These are phyloP conservation scores for Pterocles orientalis DNA, from an alignment of 2,113 vertebrate genomes.

Conservation along the genomic window DNA sequence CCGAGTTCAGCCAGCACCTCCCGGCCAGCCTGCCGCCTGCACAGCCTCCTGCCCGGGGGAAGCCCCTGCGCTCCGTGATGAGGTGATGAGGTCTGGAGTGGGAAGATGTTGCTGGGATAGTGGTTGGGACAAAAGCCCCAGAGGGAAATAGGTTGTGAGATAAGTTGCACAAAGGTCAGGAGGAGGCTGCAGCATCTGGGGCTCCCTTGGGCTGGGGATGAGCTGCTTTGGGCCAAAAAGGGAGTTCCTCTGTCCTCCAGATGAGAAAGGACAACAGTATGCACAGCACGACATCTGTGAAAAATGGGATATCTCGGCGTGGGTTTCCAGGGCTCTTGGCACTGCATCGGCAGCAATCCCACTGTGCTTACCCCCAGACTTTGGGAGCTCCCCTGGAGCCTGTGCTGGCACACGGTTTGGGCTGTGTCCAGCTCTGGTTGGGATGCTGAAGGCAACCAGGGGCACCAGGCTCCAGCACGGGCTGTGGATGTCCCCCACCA, in stretches of 20 bases:
- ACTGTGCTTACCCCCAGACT: not conserved
- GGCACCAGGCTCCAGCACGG: not conserved
- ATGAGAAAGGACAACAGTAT: not conserved
- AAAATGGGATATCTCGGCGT: fast-evolving
- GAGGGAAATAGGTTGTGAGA: not conserved
- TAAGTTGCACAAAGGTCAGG: not conserved
- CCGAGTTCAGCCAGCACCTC: not conserved
- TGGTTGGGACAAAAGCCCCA: not conserved
- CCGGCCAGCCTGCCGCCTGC: not conserved
- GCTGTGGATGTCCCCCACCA: not conserved
- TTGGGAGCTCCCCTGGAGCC: not conserved
- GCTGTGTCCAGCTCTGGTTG: not conserved
- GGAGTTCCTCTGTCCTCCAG: not conserved
- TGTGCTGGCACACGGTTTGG: fast-evolving
- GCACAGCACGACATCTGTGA: not conserved
- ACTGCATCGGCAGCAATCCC: not conserved
- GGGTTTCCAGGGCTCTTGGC: not conserved
- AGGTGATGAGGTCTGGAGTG: not conserved
- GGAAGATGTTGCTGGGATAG: not conserved
- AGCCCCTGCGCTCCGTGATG: not conserved
- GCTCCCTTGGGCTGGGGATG: conserved; percentile 2
- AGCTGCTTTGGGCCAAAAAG: not conserved
- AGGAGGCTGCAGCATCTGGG: not conserved
- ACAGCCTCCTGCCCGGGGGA: not conserved
- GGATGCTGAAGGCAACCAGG: not conserved